Evolutionary conservation across 2,113 vertebrate species (phyloP).

Genomic region (Origma solitaria): DNA sequence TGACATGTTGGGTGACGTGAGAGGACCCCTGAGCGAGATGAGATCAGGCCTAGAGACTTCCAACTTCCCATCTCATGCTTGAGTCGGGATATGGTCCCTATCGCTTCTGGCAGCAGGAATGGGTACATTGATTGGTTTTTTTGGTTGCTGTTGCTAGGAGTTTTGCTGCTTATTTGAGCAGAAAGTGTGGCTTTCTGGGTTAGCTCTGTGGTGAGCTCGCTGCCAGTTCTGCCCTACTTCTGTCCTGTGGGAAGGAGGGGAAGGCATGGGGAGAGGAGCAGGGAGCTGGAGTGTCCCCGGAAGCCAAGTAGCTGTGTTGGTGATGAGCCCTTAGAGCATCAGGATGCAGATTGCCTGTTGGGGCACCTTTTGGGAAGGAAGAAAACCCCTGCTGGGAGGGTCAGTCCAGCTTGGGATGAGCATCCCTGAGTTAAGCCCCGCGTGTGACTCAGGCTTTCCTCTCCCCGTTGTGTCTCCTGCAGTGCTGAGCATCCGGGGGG

Average conservation of each 20-base stretch:
- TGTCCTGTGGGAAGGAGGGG: neutral
- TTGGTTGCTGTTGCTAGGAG: neutral
- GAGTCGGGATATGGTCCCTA: neutral
- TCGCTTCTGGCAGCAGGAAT: neutral
- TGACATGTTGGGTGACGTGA: neutral
- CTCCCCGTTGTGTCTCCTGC: conserved; percentile 43
- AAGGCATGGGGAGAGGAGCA: neutral
- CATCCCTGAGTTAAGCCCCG: rapidly evolving
- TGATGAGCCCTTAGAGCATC: neutral
- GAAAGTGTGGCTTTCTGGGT: neutral
- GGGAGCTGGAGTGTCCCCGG: neutral
- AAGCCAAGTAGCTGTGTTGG: rapidly evolving
- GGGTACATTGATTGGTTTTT: neutral
- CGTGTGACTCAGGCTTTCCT: neutral
- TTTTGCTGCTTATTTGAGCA: neutral
- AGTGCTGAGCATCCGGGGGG: conserved; percentile 97
- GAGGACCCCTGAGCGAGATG: neutral
- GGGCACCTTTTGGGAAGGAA: neutral
- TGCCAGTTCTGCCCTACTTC: neutral
- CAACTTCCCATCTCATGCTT: neutral
- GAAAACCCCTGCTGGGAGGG: neutral
- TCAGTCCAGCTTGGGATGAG: neutral
- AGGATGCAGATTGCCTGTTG: neutral
- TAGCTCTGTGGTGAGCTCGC: neutral
- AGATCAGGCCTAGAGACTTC: neutral